Conservation (phyloP, 2,888 invertebrate genomes). For the Acrobasis consociella region DNA sequence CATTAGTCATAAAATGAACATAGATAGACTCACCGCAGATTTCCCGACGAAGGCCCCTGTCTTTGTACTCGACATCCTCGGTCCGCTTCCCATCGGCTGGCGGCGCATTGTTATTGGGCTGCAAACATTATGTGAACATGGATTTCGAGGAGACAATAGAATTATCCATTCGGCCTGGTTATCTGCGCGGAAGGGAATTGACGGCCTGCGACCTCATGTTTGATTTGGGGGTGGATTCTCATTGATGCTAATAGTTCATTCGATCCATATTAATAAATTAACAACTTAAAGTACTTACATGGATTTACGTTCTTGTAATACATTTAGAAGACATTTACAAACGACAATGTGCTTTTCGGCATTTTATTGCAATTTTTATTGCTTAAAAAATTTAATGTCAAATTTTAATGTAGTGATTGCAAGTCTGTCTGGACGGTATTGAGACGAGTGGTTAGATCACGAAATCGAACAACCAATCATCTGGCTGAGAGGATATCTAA, state of each 20-base stretch:
- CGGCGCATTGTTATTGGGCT: constrained; percentile 55
- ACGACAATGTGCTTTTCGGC: too few species aligned
- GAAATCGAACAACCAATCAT: too few species aligned
- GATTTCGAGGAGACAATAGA: constrained; percentile 25
- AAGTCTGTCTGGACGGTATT: too few species aligned
- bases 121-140: constrained; percentile 42
- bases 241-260: not conserved
- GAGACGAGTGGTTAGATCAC: too few species aligned
- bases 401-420: too few species aligned
- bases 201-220: constrained; percentile 14
- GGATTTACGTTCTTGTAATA: not conserved
- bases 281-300: not conserved
- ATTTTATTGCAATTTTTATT: too few species aligned
- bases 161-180: constrained; percentile 25
- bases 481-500: too few species aligned
- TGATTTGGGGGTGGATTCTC: constrained; percentile 14
- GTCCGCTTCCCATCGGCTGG: constrained; percentile 46
- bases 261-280: not conserved
- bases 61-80: constrained; percentile 53
- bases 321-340: too few species aligned
- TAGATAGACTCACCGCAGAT: constrained; percentile 55
- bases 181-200: constrained; percentile 10
- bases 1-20: not conserved
- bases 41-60: constrained; percentile 65
- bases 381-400: too few species aligned